Conservation (phyloP, 1,140 invertebrate species). For the Drosophila malerkotliana region DNA sequence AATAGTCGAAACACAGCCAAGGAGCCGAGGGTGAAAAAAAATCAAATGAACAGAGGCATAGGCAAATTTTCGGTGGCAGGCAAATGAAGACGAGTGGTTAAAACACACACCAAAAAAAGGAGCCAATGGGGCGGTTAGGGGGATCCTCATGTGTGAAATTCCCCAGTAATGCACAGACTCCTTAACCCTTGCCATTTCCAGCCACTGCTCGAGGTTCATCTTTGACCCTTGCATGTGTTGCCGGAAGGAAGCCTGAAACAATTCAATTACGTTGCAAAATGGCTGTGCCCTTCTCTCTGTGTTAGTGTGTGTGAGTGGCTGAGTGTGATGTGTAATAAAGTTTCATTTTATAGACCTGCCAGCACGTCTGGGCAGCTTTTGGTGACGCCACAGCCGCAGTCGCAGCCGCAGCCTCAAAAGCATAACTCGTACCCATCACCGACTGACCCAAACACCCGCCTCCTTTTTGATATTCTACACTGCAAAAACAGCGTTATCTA, state of each 20-base stretch:
- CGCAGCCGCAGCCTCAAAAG: slow-evolving; percentile 62
- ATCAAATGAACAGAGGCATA: slow-evolving; percentile 43
- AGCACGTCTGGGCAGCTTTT: slow-evolving; percentile 68
- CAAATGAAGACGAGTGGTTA: slow-evolving; percentile 71
- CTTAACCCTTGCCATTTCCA: slow-evolving; percentile 3
- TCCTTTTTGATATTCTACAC: slow-evolving; percentile 15
- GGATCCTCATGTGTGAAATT: slow-evolving; percentile 46
- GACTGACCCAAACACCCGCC: slow-evolving; percentile 14
- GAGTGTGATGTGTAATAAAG: slow-evolving; percentile 71
- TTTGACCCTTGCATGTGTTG: slow-evolving; percentile 46
- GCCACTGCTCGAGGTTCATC: slow-evolving; percentile 22
- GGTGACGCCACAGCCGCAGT: slow-evolving; percentile 61
- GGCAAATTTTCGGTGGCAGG: slow-evolving; percentile 64
- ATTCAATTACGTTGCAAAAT: slow-evolving; percentile 79
- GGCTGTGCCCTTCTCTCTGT: slow-evolving; percentile 32
- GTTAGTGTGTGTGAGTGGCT: slow-evolving; percentile 27
- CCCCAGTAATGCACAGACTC: neutral
- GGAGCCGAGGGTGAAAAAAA: slow-evolving; percentile 9
- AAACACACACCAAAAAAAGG: slow-evolving; percentile 10
- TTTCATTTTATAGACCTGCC: slow-evolving; percentile 82
- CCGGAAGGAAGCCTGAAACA: slow-evolving; percentile 67
- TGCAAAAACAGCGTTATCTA: neutral
- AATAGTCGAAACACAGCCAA: slow-evolving; percentile 19
- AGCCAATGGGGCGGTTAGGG: neutral
- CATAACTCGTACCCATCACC: slow-evolving; percentile 74